Base-by-base conservation (phyloP, 1,140 invertebrate species). In the Drosophila pectinifera region DNA sequence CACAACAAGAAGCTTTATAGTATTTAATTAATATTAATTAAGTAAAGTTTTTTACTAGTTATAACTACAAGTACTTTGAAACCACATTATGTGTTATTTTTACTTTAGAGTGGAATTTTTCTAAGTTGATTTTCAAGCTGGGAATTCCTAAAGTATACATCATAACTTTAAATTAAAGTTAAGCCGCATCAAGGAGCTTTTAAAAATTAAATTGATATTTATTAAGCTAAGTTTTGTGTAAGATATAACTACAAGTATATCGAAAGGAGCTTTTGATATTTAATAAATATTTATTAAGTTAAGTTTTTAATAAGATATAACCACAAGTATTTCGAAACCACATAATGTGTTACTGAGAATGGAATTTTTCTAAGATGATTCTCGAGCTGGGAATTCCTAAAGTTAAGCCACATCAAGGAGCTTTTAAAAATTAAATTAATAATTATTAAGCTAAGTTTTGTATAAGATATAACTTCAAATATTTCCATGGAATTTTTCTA, bases 321-420 rank as follows among this genome's bases (percentile, higher is more conserved):
- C 26, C n/a, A n/a, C n/a, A n/a, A n/a, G 2, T 0, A 28, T 16
- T 0, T 18, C 0, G 1, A 4, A 20, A 34, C 4, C 3, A 1
- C 28, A 14, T 62, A 46, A 26, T 58, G 55, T 34, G 31, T 64
- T 61, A 38, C 31, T 22, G 2, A 31, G 16, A 59, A 28, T 53
- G 42, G 18, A 59, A 43, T 65, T 45, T 49, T 34, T 51, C 16
- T 24, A 18, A 22, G n/a, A 34, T 53, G 38, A 55, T 16, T 55
- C 38, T 55, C 13, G 3, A 6, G n/a, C 2, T 24, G 54, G 31
- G 18, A 41, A 46, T 59, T 58, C 18, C 24, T 6, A 31, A 38
- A 22, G 22, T 22, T 22, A 2, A 22, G 22, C 22, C 1, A 22
- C 22, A 22, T 1, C 22, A 22, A 22, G 22, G 1, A 4, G 22